Evolutionary conservation across 1,140 invertebrate genomes (phyloP).

Genomic region (Campoletis sonorensis): DNA sequence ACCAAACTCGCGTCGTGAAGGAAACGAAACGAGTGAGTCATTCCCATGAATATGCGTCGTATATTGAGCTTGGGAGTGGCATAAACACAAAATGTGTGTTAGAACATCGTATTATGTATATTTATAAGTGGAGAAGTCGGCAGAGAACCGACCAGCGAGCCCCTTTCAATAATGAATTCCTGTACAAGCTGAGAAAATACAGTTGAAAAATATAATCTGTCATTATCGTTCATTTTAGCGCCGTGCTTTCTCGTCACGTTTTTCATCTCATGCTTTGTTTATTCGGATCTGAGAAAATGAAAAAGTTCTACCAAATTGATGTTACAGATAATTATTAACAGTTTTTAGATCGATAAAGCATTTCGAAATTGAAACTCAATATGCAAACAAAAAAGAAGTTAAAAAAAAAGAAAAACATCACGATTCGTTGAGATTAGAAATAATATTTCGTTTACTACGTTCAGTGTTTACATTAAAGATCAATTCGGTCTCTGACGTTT

Average conservation of each 20-base stretch:
- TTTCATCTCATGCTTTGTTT: neutral
- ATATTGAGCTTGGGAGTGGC: constrained; percentile 24
- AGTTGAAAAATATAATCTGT: neutral
- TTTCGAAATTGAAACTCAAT: too few relatives aligned
- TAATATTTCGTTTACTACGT: too few relatives aligned
- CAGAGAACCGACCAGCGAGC: neutral
- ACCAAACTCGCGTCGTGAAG: constrained; percentile 28
- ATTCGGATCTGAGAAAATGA: neutral
- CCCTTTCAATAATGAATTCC: neutral
- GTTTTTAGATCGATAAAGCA: too few relatives aligned
- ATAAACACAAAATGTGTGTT: constrained; percentile 37
- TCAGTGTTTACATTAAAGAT: too few relatives aligned
- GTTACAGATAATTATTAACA: too few relatives aligned
- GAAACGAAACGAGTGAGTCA: constrained; percentile 32
- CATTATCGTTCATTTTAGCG: neutral
- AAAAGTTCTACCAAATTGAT: neutral
- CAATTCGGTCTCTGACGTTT: too few relatives aligned
- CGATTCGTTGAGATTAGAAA: too few relatives aligned
- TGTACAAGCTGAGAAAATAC: neutral
- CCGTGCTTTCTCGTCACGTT: neutral
- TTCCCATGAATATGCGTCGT: constrained; percentile 27
- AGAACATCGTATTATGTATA: constrained; percentile 45
- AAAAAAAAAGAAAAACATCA: too few relatives aligned
- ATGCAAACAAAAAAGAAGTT: too few relatives aligned
- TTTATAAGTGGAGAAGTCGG: constrained; percentile 29